phyloP scores from a whole-genome alignment of 2,797 vertebrate species.

The Crotalus adamanteus region DNA sequence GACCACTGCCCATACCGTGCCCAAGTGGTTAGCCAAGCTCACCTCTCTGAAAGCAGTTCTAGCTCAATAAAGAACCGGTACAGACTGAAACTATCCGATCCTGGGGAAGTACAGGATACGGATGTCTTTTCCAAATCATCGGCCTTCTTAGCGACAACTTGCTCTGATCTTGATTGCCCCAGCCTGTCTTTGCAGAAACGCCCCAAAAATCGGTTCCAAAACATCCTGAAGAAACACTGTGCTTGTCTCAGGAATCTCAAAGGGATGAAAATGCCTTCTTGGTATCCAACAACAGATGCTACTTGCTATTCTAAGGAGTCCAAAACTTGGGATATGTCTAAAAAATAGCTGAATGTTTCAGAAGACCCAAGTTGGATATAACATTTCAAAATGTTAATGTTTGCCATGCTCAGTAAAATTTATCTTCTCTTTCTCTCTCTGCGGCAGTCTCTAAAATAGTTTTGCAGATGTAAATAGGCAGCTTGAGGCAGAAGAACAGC shows the following conservation, averaged over 20 bases:
- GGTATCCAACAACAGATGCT: conserved; percentile 5
- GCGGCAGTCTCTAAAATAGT: neutral
- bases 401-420: neutral
- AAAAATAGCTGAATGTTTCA: neutral
- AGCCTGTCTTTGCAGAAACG: fast-evolving
- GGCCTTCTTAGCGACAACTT: neutral
- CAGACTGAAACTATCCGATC: fast-evolving
- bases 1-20: fast-evolving
- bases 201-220: conserved; percentile 31
- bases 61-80: neutral
- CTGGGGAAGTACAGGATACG: neutral
- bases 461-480: neutral
- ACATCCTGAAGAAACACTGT: conserved; percentile 42
- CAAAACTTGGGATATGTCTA: neutral
- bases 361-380: neutral
- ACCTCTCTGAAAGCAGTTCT: neutral
- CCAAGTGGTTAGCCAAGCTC: neutral
- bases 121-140: neutral
- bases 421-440: neutral
- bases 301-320: neutral
- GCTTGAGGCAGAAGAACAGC: neutral
- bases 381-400: neutral
- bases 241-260: conserved; percentile 7
- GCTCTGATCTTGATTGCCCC: conserved; percentile 12
- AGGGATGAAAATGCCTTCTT: neutral